Conservation (phyloP, 2,888 invertebrate species). For the Heteropelma amictum region DNA sequence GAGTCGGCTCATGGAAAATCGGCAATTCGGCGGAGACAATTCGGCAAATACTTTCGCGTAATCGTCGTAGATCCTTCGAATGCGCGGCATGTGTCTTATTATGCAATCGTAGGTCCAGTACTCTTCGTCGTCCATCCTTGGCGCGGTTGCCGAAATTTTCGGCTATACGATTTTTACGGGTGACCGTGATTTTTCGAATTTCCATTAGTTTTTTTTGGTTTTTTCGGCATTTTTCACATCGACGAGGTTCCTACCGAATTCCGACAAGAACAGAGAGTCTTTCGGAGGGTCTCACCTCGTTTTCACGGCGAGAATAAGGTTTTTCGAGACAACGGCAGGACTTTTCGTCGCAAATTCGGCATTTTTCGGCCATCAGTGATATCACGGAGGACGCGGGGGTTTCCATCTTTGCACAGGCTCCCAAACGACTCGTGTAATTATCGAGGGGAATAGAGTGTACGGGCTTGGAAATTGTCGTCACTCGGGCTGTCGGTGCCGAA, state of each 20-base stretch:
- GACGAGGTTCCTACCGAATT: not conserved
- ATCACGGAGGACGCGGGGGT: not conserved
- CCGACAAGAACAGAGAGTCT: too few relatives aligned
- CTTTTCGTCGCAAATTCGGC: conserved; percentile 46
- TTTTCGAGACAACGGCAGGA: conserved; percentile 55
- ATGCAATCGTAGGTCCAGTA: conserved; percentile 78
- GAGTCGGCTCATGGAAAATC: conserved; percentile 77
- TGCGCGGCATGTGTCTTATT: conserved; percentile 77
- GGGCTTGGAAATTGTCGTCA: conserved; percentile 55
- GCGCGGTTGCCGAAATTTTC: not conserved
- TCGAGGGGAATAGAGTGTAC: conserved; percentile 60
- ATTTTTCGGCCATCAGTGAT: conserved; percentile 51
- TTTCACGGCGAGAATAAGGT: too few relatives aligned
- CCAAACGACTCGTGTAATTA: conserved; percentile 41
- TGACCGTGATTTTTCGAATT: not conserved
- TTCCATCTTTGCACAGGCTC: not conserved
- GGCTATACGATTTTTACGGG: not conserved
- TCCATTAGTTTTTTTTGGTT: too few relatives aligned
- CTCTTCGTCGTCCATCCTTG: conserved; percentile 73
- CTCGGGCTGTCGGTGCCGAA: conserved; percentile 8
- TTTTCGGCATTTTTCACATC: not conserved
- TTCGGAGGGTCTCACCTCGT: too few relatives aligned
- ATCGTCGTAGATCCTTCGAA: conserved; percentile 79
- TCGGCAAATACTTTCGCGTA: conserved; percentile 76
- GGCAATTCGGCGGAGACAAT: conserved; percentile 34